These are phyloP conservation scores for Scomber colias DNA, from an alignment of 2,113 vertebrate species.

Conservation along the genomic window DNA sequence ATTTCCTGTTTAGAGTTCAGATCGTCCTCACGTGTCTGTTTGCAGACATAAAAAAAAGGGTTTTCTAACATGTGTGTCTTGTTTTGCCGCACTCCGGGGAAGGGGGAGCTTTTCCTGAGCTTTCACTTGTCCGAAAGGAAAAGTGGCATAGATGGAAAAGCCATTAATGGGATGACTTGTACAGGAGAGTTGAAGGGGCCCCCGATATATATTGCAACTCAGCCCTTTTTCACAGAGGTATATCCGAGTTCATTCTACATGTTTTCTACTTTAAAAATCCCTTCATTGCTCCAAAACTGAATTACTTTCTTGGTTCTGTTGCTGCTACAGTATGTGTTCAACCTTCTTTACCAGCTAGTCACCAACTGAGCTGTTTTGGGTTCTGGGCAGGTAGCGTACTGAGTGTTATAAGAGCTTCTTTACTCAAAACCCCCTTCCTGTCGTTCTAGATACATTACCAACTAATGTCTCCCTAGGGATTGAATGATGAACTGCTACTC, in stretches of 20 bases:
- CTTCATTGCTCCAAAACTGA: background rate
- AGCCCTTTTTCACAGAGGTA: slow-evolving; percentile 20
- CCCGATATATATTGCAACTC: slow-evolving; percentile 30
- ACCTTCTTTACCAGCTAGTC: no score
- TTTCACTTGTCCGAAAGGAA: slow-evolving; percentile 29
- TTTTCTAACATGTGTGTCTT: slow-evolving; percentile 59
- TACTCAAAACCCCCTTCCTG: no score
- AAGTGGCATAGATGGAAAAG: slow-evolving; percentile 73
- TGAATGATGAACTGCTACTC: no score
- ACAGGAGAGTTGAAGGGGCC: slow-evolving; percentile 24
- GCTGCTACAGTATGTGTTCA: no score
- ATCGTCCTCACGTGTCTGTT: slow-evolving; percentile 35
- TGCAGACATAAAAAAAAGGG: slow-evolving; percentile 7
- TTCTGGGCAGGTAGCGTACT: no score
- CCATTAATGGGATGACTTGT: slow-evolving; percentile 65
- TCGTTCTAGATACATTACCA: no score
- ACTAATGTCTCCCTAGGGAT: no score
- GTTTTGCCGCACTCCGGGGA: slow-evolving; percentile 35
- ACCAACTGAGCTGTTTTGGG: no score
- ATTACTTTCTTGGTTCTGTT: background rate
- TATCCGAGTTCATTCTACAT: background rate
- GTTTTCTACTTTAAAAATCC: slow-evolving; percentile 23
- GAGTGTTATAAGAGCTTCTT: no score
- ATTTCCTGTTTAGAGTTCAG: slow-evolving; percentile 46
- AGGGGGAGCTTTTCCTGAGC: slow-evolving; percentile 28